A percentile compares a stretch with the other conserved stretches of the same genome.
These are phyloP conservation scores for Amyelois transitella DNA, from an alignment of 1,140 invertebrate genomes.

Conservation along the genomic window DNA sequence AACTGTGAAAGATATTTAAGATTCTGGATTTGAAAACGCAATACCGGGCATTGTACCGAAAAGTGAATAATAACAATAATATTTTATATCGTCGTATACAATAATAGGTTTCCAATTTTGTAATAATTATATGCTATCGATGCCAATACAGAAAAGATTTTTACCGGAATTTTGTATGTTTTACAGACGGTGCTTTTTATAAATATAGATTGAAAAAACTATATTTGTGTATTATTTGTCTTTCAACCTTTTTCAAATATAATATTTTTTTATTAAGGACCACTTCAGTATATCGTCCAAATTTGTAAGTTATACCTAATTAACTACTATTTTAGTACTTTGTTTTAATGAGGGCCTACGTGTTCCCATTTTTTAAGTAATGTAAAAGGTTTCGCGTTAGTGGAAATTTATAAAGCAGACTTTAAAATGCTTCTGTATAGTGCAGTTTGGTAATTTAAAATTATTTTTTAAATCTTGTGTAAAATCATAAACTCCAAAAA, in stretches of 20 bases:
- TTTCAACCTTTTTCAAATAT: neutral
- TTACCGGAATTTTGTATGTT: constrained; percentile 68
- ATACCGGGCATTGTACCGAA: constrained; percentile 28
- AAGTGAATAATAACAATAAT: constrained; percentile 38
- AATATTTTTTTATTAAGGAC: too few relatives aligned
- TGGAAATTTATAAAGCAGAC: too few relatives aligned
- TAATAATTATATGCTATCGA: constrained; percentile 44
- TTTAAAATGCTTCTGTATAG: too few relatives aligned
- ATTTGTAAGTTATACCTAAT: too few relatives aligned
- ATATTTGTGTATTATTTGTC: constrained; percentile 23
- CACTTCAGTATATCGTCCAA: too few relatives aligned
- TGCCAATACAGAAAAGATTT: constrained; percentile 53
- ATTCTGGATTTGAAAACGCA: constrained; percentile 22
- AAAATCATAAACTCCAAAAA: too few relatives aligned
- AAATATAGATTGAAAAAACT: constrained; percentile 53
- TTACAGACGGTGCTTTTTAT: constrained; percentile 72
- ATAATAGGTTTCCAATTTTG: constrained; percentile 60
- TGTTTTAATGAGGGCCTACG: too few relatives aligned
- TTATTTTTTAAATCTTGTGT: too few relatives aligned
- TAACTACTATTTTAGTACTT: too few relatives aligned
- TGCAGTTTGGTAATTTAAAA: too few relatives aligned
- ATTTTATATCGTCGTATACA: constrained; percentile 58
- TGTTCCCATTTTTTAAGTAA: too few relatives aligned
- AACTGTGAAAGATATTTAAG: constrained; percentile 19
- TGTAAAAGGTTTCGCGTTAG: too few relatives aligned